Conservation (phyloP, 2,797 vertebrate species). For the Morus bassanus region DNA sequence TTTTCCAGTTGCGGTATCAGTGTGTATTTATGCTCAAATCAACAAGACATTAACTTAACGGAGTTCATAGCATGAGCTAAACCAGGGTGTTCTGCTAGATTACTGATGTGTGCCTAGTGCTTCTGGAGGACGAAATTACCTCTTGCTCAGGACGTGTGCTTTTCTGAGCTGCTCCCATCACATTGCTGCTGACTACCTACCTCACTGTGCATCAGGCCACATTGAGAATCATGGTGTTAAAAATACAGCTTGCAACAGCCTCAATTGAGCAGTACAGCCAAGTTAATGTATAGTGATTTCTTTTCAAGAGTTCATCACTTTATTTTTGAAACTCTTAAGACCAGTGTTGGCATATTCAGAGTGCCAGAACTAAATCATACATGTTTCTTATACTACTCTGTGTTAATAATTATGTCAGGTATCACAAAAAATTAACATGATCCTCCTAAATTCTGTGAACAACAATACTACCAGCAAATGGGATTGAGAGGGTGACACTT, state of each 20-base stretch:
- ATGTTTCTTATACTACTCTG: neutral
- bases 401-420: neutral
- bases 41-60: neutral
- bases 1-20: neutral
- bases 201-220: neutral
- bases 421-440: neutral
- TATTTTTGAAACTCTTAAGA: neutral
- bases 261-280: neutral
- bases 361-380: neutral
- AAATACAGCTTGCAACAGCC: neutral
- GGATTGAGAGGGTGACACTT: neutral
- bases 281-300: neutral
- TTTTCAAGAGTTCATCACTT: neutral
- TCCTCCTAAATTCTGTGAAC: neutral
- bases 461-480: neutral
- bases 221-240: neutral
- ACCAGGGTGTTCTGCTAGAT: neutral
- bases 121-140: neutral
- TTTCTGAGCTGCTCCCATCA: neutral
- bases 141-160: neutral
- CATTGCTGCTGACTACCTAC: too few species aligned
- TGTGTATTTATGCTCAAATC: neutral
- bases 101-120: neutral
- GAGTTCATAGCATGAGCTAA: neutral
- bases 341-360: neutral